phyloP scores from a whole-genome alignment of 2,797 vertebrate genomes.

The Hippocampus kuda region DNA sequence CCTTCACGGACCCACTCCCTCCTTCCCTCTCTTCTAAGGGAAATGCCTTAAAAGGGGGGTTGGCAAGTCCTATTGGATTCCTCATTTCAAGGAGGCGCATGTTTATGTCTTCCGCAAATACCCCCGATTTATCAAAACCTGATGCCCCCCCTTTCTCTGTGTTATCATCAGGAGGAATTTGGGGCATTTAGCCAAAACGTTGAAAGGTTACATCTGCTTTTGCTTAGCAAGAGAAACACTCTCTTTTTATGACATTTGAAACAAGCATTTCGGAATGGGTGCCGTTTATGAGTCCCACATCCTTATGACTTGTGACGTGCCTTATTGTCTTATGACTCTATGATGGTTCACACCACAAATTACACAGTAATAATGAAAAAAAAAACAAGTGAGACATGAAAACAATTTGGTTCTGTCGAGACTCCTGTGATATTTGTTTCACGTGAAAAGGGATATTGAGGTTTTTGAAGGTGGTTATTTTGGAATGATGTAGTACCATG shows the following conservation, averaged over 20 bases:
- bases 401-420: not conserved
- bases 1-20: slow-evolving; percentile 11
- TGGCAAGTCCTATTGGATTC: slow-evolving; percentile 39
- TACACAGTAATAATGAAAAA: not conserved
- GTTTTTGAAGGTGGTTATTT: not conserved
- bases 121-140: slow-evolving; percentile 13
- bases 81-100: slow-evolving; percentile 23
- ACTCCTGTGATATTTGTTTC: not conserved
- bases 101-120: slow-evolving; percentile 6
- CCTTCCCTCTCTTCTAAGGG: slow-evolving; percentile 41
- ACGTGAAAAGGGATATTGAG: not conserved
- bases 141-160: not conserved
- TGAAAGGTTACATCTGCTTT: slow-evolving; percentile 3
- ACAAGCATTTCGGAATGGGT: not conserved
- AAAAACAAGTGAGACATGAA: not conserved
- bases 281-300: not conserved
- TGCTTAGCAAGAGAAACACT: not conserved
- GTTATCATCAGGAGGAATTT: slow-evolving; percentile 5
- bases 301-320: not conserved
- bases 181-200: not conserved
- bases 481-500: not conserved
- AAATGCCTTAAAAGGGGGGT: slow-evolving; percentile 65
- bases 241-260: not conserved
- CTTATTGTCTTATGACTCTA: not conserved
- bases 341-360: not conserved